These are phyloP conservation scores for Meteorus colon DNA, from an alignment of 2,888 invertebrate genomes.

Conservation along the genomic window DNA sequence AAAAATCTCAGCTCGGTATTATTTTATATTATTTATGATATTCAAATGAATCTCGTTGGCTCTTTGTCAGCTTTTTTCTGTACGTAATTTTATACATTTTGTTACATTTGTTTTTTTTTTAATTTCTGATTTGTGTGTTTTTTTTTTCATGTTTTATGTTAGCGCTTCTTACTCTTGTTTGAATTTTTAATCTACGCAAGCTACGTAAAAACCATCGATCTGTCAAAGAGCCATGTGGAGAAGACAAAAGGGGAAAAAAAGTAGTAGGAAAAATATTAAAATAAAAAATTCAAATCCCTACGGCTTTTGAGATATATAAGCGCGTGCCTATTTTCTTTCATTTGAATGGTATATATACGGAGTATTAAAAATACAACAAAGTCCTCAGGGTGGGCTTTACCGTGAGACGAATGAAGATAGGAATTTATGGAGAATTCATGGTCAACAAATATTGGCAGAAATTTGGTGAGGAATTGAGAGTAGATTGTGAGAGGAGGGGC, in stretches of 20 bases:
- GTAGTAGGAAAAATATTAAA: background rate
- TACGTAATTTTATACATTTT: background rate
- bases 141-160: background rate
- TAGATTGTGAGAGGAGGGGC: too few species aligned
- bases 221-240: background rate
- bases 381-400: background rate
- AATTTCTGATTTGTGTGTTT: background rate
- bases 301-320: background rate
- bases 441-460: background rate
- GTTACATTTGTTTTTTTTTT: background rate
- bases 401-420: background rate
- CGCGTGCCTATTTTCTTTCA: background rate
- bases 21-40: slow-evolving; percentile 38
- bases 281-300: background rate
- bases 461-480: too few species aligned
- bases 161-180: background rate
- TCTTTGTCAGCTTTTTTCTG: slow-evolving; percentile 17
- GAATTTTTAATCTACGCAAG: background rate
- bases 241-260: background rate
- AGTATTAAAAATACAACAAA: slow-evolving; percentile 35
- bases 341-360: slow-evolving; percentile 13
- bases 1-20: background rate
- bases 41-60: slow-evolving; percentile 29
- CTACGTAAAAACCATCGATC: background rate
- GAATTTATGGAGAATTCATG: background rate